Evolutionary conservation across 2,113 vertebrate species (phyloP).

Genomic region (Struthio camelus): DNA sequence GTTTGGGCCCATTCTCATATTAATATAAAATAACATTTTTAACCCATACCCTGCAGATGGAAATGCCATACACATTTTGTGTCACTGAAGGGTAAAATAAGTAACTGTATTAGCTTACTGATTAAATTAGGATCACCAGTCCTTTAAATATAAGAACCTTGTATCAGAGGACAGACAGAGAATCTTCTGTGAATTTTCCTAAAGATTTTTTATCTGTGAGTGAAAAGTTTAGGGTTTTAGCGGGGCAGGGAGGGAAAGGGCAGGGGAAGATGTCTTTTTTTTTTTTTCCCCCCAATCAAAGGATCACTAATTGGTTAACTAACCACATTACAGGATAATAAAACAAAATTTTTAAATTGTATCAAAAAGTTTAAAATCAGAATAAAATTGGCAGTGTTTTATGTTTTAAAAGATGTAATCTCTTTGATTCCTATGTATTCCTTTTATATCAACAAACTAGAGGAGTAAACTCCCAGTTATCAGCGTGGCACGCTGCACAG

Average conservation of each 20-base stretch:
- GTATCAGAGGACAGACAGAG: neutral
- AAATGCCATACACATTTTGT: neutral
- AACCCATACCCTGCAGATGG: neutral
- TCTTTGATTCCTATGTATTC: neutral
- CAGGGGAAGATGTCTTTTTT: too few relatives aligned
- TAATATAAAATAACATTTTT: neutral
- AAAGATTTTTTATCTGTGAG: accelerated
- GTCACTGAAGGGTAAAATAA: neutral
- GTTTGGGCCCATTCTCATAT: neutral
- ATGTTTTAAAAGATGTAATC: neutral
- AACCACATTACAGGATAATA: neutral
- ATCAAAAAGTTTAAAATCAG: neutral
- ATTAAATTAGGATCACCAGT: neutral
- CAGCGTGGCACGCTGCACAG: too few relatives aligned
- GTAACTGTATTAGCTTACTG: neutral
- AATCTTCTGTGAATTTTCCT: neutral
- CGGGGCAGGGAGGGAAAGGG: too few relatives aligned
- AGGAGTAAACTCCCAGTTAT: neutral
- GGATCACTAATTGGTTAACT: neutral
- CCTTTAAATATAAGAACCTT: neutral
- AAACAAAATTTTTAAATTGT: neutral
- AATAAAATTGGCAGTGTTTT: neutral
- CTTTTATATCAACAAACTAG: neutral
- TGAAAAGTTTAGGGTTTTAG: accelerated
- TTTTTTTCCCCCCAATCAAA: accelerated